Conservation (phyloP, 1,140 invertebrate species). For the Brachystomella parvula region DNA sequence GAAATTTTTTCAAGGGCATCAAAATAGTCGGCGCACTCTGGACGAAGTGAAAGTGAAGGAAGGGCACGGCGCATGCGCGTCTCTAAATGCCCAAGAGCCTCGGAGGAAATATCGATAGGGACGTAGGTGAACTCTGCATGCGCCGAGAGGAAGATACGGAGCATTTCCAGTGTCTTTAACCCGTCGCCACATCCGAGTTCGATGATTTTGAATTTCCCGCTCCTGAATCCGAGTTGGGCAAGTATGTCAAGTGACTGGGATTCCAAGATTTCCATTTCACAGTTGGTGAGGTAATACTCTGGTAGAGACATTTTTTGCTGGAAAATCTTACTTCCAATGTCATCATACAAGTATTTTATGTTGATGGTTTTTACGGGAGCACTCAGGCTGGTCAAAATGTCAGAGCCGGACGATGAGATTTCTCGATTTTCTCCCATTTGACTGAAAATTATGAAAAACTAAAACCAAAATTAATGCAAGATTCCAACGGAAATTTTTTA, state of each 20-base stretch:
- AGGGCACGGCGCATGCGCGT: neutral
- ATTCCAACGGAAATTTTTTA: neutral
- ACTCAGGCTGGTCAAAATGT: neutral
- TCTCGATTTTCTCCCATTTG: neutral
- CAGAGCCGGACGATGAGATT: neutral
- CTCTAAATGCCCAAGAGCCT: neutral
- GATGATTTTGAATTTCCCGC: neutral
- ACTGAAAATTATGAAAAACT: neutral
- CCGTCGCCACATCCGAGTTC: slow-evolving; percentile 1
- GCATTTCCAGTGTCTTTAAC: neutral
- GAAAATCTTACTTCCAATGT: neutral
- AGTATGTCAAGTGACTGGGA: neutral
- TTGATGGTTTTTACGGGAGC: neutral
- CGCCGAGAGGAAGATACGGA: neutral
- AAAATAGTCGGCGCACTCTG: neutral
- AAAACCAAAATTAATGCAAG: neutral
- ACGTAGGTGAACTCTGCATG: neutral
- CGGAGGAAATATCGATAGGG: neutral
- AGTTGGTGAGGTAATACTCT: neutral
- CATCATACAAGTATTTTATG: neutral
- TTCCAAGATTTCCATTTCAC: neutral
- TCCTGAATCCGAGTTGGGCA: neutral
- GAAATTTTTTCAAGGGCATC: neutral
- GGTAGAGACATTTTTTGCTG: neutral
- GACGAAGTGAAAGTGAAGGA: neutral